phyloP scores from a whole-genome alignment of 2,797 vertebrate species.

The Falco peregrinus region DNA sequence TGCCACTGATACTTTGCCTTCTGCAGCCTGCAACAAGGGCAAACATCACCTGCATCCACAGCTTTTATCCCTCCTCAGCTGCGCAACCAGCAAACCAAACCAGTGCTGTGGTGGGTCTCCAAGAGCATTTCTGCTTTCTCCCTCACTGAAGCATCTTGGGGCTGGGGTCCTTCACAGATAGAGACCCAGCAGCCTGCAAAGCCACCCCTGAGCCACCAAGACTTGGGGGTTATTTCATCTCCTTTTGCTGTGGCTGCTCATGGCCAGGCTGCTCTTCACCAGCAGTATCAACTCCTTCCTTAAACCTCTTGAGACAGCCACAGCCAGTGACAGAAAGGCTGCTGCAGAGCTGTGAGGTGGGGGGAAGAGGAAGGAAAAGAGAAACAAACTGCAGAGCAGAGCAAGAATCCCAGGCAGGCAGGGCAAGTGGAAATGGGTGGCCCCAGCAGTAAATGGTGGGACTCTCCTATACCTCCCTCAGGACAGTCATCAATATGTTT shows the following conservation, averaged over 20 bases:
- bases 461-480: background rate
- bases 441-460: too few relatives aligned
- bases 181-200: background rate
- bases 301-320: background rate
- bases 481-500: background rate
- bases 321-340: background rate
- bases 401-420: background rate
- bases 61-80: background rate
- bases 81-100: background rate
- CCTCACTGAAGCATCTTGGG: background rate
- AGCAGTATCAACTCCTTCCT: background rate
- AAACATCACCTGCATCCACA: background rate
- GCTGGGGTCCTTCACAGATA: background rate
- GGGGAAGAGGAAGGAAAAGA: background rate
- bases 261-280: background rate
- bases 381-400: background rate
- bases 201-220: background rate
- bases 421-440: background rate
- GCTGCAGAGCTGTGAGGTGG: background rate
- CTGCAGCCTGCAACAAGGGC: background rate
- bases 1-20: background rate
- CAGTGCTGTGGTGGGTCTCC: background rate
- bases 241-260: background rate
- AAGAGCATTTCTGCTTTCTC: background rate
- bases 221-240: background rate